Conservation (phyloP, 2,888 invertebrate species). For the Leucophenga maculata region DNA sequence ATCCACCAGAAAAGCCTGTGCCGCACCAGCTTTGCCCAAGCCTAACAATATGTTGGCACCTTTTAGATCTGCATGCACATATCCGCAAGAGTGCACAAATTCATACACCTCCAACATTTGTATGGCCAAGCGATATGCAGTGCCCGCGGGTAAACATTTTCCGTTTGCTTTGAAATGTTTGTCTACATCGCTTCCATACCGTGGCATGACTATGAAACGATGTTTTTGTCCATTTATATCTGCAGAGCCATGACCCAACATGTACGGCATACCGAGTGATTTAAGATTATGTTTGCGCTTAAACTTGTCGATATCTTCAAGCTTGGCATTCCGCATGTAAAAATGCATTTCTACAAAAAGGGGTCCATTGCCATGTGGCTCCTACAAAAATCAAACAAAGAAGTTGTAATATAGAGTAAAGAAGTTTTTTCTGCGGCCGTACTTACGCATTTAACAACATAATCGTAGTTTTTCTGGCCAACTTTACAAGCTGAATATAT, state of each 20-base stretch:
- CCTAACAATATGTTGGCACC: constrained; percentile 93
- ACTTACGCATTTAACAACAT: constrained; percentile 87
- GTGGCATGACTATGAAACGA: constrained; percentile 90
- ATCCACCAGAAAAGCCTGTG: constrained; percentile 91
- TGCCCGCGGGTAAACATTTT: constrained; percentile 79
- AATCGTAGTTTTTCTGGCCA: constrained; percentile 77
- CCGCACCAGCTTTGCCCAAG: constrained; percentile 76
- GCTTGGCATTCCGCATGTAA: constrained; percentile 83
- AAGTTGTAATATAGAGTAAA: not conserved
- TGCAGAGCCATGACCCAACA: constrained; percentile 88
- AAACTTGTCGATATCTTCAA: constrained; percentile 59
- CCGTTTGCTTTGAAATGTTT: constrained; percentile 81
- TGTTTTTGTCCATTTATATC: constrained; percentile 82
- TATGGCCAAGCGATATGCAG: constrained; percentile 85
- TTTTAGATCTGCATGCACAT: constrained; percentile 97
- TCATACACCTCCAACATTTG: constrained; percentile 92
- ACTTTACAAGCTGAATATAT: constrained; percentile 87
- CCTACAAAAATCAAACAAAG: constrained; percentile 36
- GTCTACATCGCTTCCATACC: constrained; percentile 90
- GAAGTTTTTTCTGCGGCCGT: too few species aligned
- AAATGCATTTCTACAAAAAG: constrained; percentile 78
- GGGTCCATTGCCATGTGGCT: constrained; percentile 74
- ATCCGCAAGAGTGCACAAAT: constrained; percentile 91
- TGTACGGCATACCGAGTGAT: constrained; percentile 72
- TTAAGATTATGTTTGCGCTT: constrained; percentile 48